A percentile compares a stretch with the other conserved stretches of the same genome.
Evolutionary conservation across 1,140 invertebrate species (phyloP).

Genomic region (Drosophila melanogaster): DNA sequence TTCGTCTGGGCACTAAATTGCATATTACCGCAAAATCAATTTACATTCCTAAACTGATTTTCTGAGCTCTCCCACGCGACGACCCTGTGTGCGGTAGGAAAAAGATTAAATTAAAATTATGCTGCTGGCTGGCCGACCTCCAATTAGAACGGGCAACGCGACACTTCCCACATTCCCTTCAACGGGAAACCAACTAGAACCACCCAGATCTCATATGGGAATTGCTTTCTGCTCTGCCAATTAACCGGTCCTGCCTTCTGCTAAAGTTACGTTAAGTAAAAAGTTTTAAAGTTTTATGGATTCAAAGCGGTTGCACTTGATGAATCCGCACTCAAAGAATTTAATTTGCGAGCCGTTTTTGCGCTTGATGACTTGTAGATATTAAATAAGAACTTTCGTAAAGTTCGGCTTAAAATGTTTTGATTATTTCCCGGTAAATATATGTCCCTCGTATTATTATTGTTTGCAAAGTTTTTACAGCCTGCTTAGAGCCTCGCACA

Average conservation of each 20-base stretch:
- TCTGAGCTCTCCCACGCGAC: slow-evolving; percentile 28
- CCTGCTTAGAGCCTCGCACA: neutral
- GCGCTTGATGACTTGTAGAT: slow-evolving; percentile 14
- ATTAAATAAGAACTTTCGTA: slow-evolving; percentile 15
- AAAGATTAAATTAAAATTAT: slow-evolving; percentile 83
- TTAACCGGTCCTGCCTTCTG: slow-evolving; percentile 41
- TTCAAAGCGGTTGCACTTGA: slow-evolving; percentile 37
- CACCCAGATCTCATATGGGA: slow-evolving; percentile 27
- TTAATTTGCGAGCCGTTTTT: slow-evolving; percentile 16
- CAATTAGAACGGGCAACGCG: slow-evolving; percentile 64
- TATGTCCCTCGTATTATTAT: slow-evolving; percentile 3
- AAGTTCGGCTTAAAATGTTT: slow-evolving; percentile 14
- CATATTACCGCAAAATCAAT: slow-evolving; percentile 82
- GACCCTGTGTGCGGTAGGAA: slow-evolving; percentile 50
- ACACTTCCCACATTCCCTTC: slow-evolving; percentile 13
- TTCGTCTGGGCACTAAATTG: slow-evolving; percentile 57
- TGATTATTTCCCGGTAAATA: slow-evolving; percentile 24
- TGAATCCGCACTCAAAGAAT: slow-evolving; percentile 14
- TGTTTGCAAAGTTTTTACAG: slow-evolving; percentile 12
- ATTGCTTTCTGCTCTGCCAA: slow-evolving; percentile 29
- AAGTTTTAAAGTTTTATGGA: slow-evolving; percentile 42
- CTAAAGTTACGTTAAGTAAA: slow-evolving; percentile 12
- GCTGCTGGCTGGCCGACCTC: slow-evolving; percentile 45
- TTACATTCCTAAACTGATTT: slow-evolving; percentile 82
- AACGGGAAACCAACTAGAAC: neutral